phyloP scores from a whole-genome alignment of 2,113 vertebrate genomes.

The Macrotis lagotis region DNA sequence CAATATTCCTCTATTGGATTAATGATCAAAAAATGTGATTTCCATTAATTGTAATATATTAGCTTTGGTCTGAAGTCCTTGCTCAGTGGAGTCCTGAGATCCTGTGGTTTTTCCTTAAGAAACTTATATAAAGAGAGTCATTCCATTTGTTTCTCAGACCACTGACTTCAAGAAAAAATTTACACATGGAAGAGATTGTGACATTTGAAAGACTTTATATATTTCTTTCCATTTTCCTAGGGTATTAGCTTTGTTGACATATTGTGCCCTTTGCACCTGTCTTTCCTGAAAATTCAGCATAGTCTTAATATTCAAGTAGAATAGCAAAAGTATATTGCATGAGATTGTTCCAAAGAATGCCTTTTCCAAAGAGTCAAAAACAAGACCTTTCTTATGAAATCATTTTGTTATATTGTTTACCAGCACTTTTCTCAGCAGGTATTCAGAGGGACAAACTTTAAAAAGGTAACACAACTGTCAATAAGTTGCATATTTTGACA shows the following conservation, averaged over 20 bases:
- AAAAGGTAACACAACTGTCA: neutral
- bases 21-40: too few relatives aligned
- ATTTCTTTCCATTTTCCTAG: neutral
- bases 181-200: neutral
- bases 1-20: too few relatives aligned
- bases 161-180: conserved; percentile 20
- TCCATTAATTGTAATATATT: too few relatives aligned
- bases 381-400: neutral
- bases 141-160: neutral
- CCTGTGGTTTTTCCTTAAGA: neutral
- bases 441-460: neutral
- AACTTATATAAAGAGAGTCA: neutral
- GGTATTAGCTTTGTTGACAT: neutral
- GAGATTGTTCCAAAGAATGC: neutral
- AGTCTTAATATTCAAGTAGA: neutral
- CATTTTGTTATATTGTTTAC: neutral
- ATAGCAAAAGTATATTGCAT: neutral
- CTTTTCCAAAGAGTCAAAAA: neutral
- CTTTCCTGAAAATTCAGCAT: neutral
- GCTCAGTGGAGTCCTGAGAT: too few relatives aligned
- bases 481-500: neutral
- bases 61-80: too few relatives aligned
- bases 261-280: neutral
- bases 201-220: conserved; percentile 1
- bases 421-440: neutral